Conservation (phyloP, 2,797 vertebrate genomes). For the Lacerta bilineata region DNA sequence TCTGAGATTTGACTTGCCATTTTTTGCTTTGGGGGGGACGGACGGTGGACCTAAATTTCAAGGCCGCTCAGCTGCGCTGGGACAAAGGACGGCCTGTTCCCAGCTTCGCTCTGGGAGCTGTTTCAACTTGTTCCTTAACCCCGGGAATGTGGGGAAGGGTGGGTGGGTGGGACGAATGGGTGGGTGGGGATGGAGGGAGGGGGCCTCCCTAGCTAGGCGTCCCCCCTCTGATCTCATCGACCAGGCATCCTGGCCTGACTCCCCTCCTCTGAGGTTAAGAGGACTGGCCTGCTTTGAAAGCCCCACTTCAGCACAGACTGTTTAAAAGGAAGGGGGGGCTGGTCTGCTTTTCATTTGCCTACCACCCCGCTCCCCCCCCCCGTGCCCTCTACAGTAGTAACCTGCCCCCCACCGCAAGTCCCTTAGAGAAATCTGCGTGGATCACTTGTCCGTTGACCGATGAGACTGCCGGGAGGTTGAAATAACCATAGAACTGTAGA, state of each 20-base stretch:
- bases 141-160: constrained; percentile 13
- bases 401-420: neutral
- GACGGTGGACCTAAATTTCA: neutral
- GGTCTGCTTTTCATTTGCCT: neutral
- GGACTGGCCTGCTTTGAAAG: neutral
- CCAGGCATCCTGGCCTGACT: constrained; percentile 11
- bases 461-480: neutral
- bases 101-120: neutral
- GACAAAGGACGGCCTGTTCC: constrained; percentile 4
- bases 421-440: too few relatives aligned
- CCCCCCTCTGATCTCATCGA: constrained; percentile 21
- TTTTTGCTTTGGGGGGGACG: neutral
- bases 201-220: neutral
- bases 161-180: neutral
- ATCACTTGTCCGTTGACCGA: too few relatives aligned
- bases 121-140: neutral
- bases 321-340: too few relatives aligned
- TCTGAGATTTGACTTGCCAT: neutral
- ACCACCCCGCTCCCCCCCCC: neutral
- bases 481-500: too few relatives aligned
- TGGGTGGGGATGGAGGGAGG: neutral
- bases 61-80: too few relatives aligned
- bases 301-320: neutral
- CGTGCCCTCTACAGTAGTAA: neutral
- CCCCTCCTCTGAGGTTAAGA: neutral